These are phyloP conservation scores for Eupsilia transversa DNA, from an alignment of 2,888 invertebrate genomes.

Conservation along the genomic window DNA sequence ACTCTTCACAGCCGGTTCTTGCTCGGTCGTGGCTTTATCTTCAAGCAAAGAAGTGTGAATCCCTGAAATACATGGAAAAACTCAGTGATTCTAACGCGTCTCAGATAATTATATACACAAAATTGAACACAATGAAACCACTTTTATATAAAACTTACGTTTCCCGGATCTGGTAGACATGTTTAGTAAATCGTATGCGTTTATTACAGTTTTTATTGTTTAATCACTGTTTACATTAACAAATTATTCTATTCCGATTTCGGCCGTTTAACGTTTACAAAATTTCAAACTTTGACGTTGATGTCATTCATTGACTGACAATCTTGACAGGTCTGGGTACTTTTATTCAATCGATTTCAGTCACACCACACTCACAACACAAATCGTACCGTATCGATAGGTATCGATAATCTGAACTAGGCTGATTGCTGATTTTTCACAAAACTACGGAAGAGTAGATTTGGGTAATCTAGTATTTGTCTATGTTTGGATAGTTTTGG, in stretches of 20 bases:
- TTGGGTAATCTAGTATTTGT: too few species aligned
- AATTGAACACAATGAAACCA: neutral
- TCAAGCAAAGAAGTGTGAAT: constrained; percentile 78
- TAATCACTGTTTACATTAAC: constrained; percentile 60
- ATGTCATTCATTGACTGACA: neutral
- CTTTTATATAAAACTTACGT: constrained; percentile 76
- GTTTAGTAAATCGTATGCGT: constrained; percentile 38
- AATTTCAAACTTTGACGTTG: constrained; percentile 66
- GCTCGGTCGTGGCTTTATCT: constrained; percentile 52
- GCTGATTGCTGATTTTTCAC: too few species aligned
- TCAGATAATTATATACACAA: too few species aligned
- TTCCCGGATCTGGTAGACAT: constrained; percentile 88
- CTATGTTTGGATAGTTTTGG: too few species aligned
- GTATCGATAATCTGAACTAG: too few species aligned
- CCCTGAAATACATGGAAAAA: constrained; percentile 73
- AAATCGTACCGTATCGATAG: too few species aligned
- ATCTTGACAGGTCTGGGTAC: too few species aligned
- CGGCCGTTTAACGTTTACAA: constrained; percentile 72
- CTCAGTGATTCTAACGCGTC: constrained; percentile 8
- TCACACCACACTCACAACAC: too few species aligned
- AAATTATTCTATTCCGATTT: constrained; percentile 37
- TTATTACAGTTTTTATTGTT: constrained; percentile 22
- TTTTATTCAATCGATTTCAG: too few species aligned
- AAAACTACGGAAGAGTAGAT: too few species aligned
- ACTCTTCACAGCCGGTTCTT: constrained; percentile 67